A percentile compares a stretch with the other conserved stretches of the same genome.
These are phyloP conservation scores for Lateolabrax maculatus DNA, from an alignment of 2,797 vertebrate genomes.

Conservation along the genomic window DNA sequence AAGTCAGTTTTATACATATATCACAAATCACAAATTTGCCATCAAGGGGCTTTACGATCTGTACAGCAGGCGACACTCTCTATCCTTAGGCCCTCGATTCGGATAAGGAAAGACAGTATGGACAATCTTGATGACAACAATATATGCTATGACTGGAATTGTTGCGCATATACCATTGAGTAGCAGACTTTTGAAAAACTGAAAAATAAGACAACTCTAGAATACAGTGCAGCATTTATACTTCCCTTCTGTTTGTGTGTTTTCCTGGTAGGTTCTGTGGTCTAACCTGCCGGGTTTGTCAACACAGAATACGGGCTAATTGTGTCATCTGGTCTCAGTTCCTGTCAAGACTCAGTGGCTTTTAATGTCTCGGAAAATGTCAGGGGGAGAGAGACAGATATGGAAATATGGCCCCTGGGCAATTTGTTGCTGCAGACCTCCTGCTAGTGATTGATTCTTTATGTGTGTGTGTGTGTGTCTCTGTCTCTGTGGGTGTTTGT, in stretches of 20 bases:
- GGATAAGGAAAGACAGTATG: too few relatives aligned
- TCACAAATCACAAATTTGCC: too few relatives aligned
- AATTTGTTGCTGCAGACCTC: slow-evolving; percentile 8
- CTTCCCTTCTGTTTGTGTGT: neutral
- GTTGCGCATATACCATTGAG: too few relatives aligned
- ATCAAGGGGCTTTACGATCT: too few relatives aligned
- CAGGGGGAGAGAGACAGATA: slow-evolving; percentile 11
- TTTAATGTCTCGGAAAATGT: slow-evolving; percentile 39
- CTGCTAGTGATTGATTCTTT: slow-evolving; percentile 18
- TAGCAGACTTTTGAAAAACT: neutral
- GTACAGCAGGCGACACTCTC: too few relatives aligned
- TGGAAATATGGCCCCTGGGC: slow-evolving; percentile 2
- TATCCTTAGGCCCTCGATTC: too few relatives aligned
- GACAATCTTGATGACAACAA: too few relatives aligned
- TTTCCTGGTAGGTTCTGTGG: neutral
- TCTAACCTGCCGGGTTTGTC: slow-evolving; percentile 10
- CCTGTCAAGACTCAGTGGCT: slow-evolving; percentile 10
- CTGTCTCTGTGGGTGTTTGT: neutral
- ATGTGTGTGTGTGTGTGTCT: too few relatives aligned
- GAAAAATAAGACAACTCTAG: neutral
- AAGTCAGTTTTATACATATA: too few relatives aligned
- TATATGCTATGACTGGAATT: neutral
- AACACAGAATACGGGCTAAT: neutral
- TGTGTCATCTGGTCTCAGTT: slow-evolving; percentile 8
- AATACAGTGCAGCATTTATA: neutral